These are phyloP conservation scores for Zalophus californianus DNA, from an alignment of 2,797 vertebrate species.

Conservation along the genomic window DNA sequence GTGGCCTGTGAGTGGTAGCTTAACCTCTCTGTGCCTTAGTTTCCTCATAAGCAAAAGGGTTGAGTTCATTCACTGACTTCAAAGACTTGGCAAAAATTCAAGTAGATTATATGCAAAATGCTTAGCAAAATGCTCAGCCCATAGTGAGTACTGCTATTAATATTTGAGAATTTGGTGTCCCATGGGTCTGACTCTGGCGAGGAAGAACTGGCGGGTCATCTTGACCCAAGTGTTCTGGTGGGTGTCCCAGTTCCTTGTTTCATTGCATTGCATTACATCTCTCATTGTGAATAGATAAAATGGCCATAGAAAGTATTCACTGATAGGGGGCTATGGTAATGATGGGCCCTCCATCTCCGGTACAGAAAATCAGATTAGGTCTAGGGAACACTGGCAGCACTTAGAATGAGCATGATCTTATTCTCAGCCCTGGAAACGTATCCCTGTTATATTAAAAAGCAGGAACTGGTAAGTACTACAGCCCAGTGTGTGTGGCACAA, in stretches of 20 bases:
- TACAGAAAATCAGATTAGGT: background rate
- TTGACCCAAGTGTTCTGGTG: background rate
- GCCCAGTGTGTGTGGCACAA: background rate
- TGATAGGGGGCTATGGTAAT: background rate
- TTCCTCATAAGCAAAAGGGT: background rate
- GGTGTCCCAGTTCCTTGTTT: no score
- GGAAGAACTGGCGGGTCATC: background rate
- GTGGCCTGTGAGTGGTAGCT: background rate
- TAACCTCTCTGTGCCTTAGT: background rate
- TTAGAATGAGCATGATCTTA: background rate
- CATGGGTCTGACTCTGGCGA: background rate
- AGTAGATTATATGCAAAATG: background rate
- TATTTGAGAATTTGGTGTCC: background rate
- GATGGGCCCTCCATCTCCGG: background rate
- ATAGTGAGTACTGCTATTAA: rapidly evolving
- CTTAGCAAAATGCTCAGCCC: background rate
- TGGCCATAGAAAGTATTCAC: background rate
- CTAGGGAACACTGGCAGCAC: background rate
- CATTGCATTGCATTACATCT: background rate
- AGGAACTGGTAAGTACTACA: background rate
- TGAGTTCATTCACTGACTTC: background rate
- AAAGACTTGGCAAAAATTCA: background rate
- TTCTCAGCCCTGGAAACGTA: background rate
- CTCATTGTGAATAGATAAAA: background rate
- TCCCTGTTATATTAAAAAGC: background rate